A percentile compares a stretch with the other conserved stretches of the same genome.
These are phyloP conservation scores for Rhabdornis inornatus DNA, from an alignment of 2,113 vertebrate genomes.

Conservation along the genomic window DNA sequence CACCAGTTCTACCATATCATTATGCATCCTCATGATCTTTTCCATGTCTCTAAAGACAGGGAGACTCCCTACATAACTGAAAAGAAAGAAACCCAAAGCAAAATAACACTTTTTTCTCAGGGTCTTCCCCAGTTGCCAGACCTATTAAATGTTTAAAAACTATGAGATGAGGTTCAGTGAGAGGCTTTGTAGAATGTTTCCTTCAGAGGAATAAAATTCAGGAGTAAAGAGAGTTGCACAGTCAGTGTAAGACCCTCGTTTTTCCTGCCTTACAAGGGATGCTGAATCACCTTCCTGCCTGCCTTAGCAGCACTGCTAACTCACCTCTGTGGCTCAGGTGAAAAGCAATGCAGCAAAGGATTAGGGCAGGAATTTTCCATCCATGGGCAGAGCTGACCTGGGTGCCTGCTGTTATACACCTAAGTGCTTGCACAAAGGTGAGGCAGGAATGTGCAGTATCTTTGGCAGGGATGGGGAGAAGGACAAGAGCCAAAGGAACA, in stretches of 20 bases:
- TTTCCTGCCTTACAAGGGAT: neutral
- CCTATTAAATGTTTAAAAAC: neutral
- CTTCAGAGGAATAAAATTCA: neutral
- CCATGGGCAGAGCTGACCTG: neutral
- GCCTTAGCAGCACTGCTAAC: neutral
- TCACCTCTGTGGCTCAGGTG: neutral
- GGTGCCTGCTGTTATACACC: rapidly evolving
- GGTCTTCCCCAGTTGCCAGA: neutral
- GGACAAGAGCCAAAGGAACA: neutral
- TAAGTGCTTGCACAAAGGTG: neutral
- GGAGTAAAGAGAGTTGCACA: neutral
- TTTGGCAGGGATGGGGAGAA: neutral
- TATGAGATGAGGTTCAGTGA: neutral
- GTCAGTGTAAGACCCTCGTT: neutral
- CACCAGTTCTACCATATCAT: neutral
- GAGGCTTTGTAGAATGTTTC: neutral
- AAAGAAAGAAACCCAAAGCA: neutral
- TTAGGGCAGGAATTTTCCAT: neutral
- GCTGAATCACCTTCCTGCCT: neutral
- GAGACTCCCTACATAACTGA: neutral
- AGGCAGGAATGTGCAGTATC: neutral
- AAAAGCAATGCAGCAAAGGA: neutral
- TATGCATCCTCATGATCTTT: neutral
- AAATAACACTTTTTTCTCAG: neutral
- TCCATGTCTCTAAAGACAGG: neutral